Percentiles rank a stretch among this genome's conserved stretches.
phyloP scores from a whole-genome alignment of 2,888 invertebrate genomes.

The Drosophila putrida region DNA sequence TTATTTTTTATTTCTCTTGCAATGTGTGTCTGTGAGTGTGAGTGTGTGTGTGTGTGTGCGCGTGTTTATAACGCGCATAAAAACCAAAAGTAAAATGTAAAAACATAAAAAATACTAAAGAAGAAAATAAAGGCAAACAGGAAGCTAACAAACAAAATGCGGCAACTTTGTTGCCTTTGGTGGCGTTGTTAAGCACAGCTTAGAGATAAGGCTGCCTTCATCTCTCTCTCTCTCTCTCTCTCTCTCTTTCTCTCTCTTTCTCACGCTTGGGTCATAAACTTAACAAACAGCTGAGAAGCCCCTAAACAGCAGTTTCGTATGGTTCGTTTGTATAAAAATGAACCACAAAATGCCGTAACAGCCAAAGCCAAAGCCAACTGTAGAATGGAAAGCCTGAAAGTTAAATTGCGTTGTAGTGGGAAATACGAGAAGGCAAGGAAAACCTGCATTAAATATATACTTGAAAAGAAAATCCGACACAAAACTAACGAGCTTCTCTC shows the following conservation, averaged over 20 bases:
- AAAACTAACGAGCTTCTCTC: constrained; percentile 1
- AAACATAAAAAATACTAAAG: constrained; percentile 20
- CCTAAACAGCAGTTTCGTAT: constrained; percentile 21
- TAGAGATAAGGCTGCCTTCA: constrained; percentile 32
- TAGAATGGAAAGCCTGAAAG: constrained; percentile 10
- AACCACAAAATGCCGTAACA: constrained; percentile 31
- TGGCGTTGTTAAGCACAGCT: constrained; percentile 53
- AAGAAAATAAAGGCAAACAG: constrained; percentile 23
- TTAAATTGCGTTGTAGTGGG: neutral
- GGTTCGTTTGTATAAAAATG: constrained; percentile 15
- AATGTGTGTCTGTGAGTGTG: constrained; percentile 8
- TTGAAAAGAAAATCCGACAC: constrained; percentile 16
- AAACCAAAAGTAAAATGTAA: constrained; percentile 36
- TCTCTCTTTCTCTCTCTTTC: neutral
- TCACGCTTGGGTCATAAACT: constrained; percentile 23
- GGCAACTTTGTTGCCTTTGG: constrained; percentile 45
- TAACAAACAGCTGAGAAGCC: constrained; percentile 49
- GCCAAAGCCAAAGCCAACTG: constrained; percentile 16
- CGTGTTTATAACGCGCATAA: constrained; percentile 39
- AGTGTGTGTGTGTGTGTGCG: constrained; percentile 17
- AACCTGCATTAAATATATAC: constrained; percentile 10
- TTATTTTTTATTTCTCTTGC: constrained; percentile 17
- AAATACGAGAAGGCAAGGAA: neutral
- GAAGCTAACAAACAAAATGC: constrained; percentile 36
- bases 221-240: neutral